phyloP scores from a whole-genome alignment of 2,888 invertebrate species.

The Disparrhopalites patrizii region DNA sequence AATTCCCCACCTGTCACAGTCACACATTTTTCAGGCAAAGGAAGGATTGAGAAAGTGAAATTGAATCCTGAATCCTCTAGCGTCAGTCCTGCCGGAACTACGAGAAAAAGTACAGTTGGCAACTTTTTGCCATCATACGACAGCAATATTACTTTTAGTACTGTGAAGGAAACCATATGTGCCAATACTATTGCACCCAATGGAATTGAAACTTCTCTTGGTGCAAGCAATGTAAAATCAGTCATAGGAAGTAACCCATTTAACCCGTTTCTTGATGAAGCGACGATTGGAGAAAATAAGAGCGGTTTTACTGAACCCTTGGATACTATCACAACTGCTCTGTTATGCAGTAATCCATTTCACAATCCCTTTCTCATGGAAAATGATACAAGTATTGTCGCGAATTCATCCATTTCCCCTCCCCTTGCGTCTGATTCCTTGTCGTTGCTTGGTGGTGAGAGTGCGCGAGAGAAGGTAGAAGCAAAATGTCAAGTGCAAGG shows the following conservation, averaged over 20 bases:
- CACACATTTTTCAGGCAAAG: constrained; percentile 59
- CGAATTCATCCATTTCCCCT: constrained; percentile 2
- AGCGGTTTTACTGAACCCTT: constrained; percentile 25
- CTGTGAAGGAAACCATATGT: constrained; percentile 28
- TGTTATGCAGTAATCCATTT: constrained; percentile 45
- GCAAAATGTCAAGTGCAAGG: constrained; percentile 37
- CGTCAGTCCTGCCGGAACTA: constrained; percentile 19
- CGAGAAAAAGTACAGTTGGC: not conserved
- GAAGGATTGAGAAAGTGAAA: constrained; percentile 54
- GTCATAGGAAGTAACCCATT: constrained; percentile 12
- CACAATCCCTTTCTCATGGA: constrained; percentile 46
- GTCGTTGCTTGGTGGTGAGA: not conserved
- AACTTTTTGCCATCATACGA: not conserved
- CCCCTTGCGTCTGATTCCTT: not conserved
- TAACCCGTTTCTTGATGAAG: constrained; percentile 8
- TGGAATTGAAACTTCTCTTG: not conserved
- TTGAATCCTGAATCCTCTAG: constrained; percentile 43
- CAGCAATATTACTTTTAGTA: constrained; percentile 28
- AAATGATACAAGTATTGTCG: too few species aligned
- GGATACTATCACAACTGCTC: constrained; percentile 43
- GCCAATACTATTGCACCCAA: not conserved
- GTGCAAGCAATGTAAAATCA: not conserved
- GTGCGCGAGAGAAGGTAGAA: too few species aligned
- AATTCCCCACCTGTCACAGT: constrained; percentile 58
- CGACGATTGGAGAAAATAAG: not conserved